Evolutionary conservation across 2,113 vertebrate genomes (phyloP).

Genomic region (Tursiops truncatus): DNA sequence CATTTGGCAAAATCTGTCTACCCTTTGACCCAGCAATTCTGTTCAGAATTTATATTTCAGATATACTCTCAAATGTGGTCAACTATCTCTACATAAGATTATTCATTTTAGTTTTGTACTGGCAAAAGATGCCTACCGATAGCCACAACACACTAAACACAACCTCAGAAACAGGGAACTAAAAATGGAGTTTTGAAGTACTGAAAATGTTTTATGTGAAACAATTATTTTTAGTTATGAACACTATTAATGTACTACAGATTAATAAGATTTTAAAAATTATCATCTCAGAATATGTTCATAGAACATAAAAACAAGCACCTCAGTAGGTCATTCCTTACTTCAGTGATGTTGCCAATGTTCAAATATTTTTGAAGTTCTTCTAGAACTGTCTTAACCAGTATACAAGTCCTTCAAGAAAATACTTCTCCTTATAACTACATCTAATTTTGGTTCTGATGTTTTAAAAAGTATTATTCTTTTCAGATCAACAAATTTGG

Average conservation of each 20-base stretch:
- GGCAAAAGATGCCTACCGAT: neutral
- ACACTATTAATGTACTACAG: neutral
- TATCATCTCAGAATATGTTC: neutral
- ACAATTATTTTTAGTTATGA: neutral
- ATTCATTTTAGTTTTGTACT: neutral
- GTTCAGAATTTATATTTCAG: slow-evolving; percentile 36
- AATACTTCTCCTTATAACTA: neutral
- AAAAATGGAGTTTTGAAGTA: slow-evolving; percentile 12
- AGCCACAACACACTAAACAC: neutral
- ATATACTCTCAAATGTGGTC: neutral
- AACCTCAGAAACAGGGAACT: slow-evolving; percentile 1
- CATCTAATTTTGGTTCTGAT: slow-evolving; percentile 18
- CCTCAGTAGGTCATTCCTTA: neutral
- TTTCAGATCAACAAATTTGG: slow-evolving; percentile 1
- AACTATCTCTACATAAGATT: neutral
- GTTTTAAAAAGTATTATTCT: slow-evolving; percentile 17
- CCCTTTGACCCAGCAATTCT: neutral
- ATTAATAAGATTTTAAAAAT: slow-evolving; percentile 17
- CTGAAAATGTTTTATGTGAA: slow-evolving; percentile 26
- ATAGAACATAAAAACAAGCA: neutral
- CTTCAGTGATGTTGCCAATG: neutral
- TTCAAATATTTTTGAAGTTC: slow-evolving; percentile 32
- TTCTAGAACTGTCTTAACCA: neutral
- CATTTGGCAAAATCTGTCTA: neutral
- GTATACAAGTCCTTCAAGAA: neutral